A percentile compares a stretch with the other conserved stretches of the same genome.
These are phyloP conservation scores for Ectemnius lituratus DNA, from an alignment of 2,888 invertebrate genomes.

Conservation along the genomic window DNA sequence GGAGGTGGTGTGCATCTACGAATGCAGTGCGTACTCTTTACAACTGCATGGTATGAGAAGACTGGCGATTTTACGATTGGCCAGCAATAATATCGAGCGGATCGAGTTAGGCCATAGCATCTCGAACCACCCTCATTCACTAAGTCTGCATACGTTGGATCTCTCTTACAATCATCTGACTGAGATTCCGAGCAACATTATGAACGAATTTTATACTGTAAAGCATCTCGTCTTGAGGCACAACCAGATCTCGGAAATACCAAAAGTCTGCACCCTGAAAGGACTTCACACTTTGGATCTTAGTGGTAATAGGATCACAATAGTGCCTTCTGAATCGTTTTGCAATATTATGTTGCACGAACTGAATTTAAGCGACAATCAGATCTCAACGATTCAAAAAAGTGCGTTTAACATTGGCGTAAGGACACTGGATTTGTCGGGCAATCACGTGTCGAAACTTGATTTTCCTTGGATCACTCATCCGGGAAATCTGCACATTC, in stretches of 20 bases:
- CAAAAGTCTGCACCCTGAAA: background rate
- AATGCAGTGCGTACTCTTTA: constrained; percentile 26
- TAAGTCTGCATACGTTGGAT: constrained; percentile 11
- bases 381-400: constrained; percentile 2
- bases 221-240: background rate
- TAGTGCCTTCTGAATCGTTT: background rate
- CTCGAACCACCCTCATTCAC: background rate
- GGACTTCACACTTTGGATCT: constrained; percentile 11
- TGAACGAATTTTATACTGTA: background rate
- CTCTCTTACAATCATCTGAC: constrained; percentile 32
- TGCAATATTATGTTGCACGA: background rate
- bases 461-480: background rate
- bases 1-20: constrained; percentile 42
- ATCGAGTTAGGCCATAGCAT: background rate
- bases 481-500: background rate
- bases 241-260: constrained; percentile 23
- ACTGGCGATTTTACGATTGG: constrained; percentile 25
- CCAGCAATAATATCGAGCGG: constrained; percentile 23
- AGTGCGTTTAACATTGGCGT: background rate
- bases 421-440: constrained; percentile 26
- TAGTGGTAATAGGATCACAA: constrained; percentile 18
- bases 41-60: background rate
- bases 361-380: constrained; percentile 25
- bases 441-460: constrained; percentile 24
- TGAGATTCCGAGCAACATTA: background rate